Evolutionary conservation across 2,113 vertebrate species (phyloP).

Genomic region (Rhombomys opimus): DNA sequence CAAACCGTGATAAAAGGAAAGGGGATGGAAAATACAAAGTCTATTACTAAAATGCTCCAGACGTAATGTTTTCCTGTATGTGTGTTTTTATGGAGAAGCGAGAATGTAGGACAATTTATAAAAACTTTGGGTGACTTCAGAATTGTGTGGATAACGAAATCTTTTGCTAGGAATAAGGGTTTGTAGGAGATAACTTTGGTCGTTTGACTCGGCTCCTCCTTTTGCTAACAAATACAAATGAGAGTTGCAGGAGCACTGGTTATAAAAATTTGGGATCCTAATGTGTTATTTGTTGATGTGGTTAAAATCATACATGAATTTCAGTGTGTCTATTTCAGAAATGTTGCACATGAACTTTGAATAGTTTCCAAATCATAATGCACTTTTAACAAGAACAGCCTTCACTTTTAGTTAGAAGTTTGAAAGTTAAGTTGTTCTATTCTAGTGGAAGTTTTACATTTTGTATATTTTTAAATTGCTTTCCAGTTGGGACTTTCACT

Average conservation of each 20-base stretch:
- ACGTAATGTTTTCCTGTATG: neutral
- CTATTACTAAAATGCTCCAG: neutral
- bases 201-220: neutral
- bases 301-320: neutral
- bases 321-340: neutral
- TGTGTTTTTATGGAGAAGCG: neutral
- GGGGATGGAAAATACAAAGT: neutral
- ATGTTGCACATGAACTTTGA: neutral
- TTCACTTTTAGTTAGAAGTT: neutral
- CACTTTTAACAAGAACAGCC: neutral
- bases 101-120: neutral
- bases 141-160: neutral
- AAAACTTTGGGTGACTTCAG: neutral
- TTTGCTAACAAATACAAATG: neutral
- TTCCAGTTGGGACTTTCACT: neutral
- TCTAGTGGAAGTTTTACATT: neutral
- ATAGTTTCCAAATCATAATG: neutral
- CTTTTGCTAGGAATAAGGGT: neutral
- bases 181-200: neutral
- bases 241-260: neutral
- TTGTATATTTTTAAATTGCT: neutral
- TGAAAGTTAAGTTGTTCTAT: neutral
- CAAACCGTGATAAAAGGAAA: neutral
- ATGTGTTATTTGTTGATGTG: neutral
- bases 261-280: neutral